Conservation (phyloP, 1,140 invertebrate genomes). For the Ips nitidus region DNA sequence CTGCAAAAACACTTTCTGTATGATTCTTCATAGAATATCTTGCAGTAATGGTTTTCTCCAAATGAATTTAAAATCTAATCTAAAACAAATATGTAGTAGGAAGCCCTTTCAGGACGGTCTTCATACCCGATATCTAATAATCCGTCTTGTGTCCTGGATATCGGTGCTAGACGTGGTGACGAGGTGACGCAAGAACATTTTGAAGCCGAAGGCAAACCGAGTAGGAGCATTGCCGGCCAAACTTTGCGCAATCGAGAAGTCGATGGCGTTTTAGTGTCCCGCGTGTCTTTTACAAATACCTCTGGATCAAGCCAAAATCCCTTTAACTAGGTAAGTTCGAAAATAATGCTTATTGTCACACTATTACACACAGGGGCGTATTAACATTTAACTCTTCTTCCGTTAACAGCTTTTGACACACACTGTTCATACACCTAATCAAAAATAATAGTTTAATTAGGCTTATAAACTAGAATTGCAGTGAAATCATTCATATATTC, state of each 20-base stretch:
- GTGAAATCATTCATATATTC: too few relatives aligned
- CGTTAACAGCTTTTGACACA: too few relatives aligned
- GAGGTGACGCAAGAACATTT: constrained; percentile 33
- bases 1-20: too few relatives aligned
- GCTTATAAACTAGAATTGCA: too few relatives aligned
- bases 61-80: too few relatives aligned
- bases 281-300: constrained; percentile 22
- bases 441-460: too few relatives aligned
- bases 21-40: too few relatives aligned
- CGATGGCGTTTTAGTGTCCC: constrained; percentile 37
- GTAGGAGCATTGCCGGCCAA: constrained; percentile 34
- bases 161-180: constrained; percentile 32
- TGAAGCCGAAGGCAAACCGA: constrained; percentile 30
- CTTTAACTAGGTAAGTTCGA: constrained; percentile 28
- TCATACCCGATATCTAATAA: constrained; percentile 7
- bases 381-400: too few relatives aligned
- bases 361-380: too few relatives aligned
- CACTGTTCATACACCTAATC: too few relatives aligned
- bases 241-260: constrained; percentile 41
- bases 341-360: too few relatives aligned
- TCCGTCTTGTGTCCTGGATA: constrained; percentile 38
- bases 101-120: constrained; percentile 1
- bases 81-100: background rate
- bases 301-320: constrained; percentile 21
- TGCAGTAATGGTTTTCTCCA: too few relatives aligned